Evolutionary conservation across 2,797 vertebrate species (phyloP).

Genomic region (Cynopterus sphinx): DNA sequence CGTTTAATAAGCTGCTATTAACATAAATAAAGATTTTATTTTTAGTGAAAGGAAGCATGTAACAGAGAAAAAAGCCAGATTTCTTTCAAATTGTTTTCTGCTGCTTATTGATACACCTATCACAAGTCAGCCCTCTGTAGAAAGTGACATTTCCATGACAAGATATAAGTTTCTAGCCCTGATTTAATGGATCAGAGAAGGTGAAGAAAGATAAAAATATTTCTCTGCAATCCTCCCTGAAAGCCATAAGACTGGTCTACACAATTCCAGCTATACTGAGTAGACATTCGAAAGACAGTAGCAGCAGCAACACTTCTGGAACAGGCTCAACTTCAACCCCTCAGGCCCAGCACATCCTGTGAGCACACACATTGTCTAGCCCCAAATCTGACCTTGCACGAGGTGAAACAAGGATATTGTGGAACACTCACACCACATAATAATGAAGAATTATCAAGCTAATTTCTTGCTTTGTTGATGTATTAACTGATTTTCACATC

Average conservation of each 20-base stretch:
- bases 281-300: neutral
- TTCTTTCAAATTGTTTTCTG: neutral
- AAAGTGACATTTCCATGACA: neutral
- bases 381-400: neutral
- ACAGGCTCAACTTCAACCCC: neutral
- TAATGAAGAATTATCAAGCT: neutral
- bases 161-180: neutral
- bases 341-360: neutral
- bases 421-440: neutral
- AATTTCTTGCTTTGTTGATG: neutral
- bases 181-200: neutral
- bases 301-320: neutral
- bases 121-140: neutral
- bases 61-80: neutral
- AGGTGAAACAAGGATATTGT: neutral
- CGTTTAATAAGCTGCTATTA: conserved; percentile 19
- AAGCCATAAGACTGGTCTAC: neutral
- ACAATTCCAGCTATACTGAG: neutral
- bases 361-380: neutral
- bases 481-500: neutral
- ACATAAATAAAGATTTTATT: conserved; percentile 33
- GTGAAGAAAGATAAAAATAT: neutral
- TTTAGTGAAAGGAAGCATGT: neutral
- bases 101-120: neutral
- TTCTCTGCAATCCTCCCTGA: neutral